A percentile compares a stretch with the other conserved stretches of the same genome.
phyloP scores from a whole-genome alignment of 2,113 vertebrate genomes.

The Engraulis encrasicolus region DNA sequence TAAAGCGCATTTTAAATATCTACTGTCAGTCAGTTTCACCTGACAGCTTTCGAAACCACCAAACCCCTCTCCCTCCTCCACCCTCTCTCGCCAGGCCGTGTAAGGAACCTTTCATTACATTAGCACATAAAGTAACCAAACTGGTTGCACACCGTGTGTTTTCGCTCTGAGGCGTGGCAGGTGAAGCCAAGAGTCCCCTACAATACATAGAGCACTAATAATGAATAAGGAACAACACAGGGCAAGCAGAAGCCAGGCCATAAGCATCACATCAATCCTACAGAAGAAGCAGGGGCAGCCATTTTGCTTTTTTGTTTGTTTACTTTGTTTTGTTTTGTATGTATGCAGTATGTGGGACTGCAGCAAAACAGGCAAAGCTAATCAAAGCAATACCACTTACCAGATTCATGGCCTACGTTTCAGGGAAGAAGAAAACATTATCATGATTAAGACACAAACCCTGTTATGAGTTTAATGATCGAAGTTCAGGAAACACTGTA shows the following conservation, averaged over 20 bases:
- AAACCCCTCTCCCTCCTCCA: not conserved
- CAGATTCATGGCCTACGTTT: conserved; percentile 95
- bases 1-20: not conserved
- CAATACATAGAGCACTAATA: not conserved
- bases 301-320: too few relatives aligned
- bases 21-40: not conserved
- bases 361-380: conserved; percentile 30
- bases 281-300: not conserved
- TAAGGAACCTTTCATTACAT: too few relatives aligned
- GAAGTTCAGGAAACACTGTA: too few relatives aligned
- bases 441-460: not conserved
- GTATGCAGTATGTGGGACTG: conserved; percentile 5
- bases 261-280: not conserved
- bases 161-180: not conserved
- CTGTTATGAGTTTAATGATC: too few relatives aligned
- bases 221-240: too few relatives aligned
- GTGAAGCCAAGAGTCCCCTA: not conserved
- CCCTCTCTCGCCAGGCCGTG: too few relatives aligned
- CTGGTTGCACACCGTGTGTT: not conserved
- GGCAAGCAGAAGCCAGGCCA: conserved; percentile 13
- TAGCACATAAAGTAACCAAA: not conserved
- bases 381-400: conserved; percentile 81
- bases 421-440: conserved; percentile 64
- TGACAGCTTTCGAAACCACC: not conserved
- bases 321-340: too few relatives aligned